These are phyloP conservation scores for Rambutsinella grinnellia DNA, from an alignment of 2,888 invertebrate genomes.

Conservation along the genomic window DNA sequence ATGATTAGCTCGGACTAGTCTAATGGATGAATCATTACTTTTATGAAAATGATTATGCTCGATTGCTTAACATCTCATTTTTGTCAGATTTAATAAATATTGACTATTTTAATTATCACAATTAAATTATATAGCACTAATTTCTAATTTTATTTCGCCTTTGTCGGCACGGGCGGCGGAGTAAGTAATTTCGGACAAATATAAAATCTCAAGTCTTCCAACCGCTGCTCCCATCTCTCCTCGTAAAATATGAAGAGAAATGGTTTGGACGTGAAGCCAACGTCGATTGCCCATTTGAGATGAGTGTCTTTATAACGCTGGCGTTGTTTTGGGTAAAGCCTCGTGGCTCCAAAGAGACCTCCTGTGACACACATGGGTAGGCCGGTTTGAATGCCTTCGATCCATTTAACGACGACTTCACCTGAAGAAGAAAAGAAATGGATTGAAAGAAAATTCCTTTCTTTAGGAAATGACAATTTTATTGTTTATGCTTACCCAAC, in stretches of 20 bases:
- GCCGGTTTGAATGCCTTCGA: conserved; percentile 94
- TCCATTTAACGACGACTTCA: conserved; percentile 96
- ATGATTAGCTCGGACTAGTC: too few relatives aligned
- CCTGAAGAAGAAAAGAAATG: conserved; percentile 68
- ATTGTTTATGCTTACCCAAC: conserved; percentile 74
- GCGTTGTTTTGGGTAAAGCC: conserved; percentile 88
- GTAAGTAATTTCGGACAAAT: conserved; percentile 60
- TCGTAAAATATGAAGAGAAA: conserved; percentile 92
- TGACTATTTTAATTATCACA: too few relatives aligned
- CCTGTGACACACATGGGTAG: conserved; percentile 97
- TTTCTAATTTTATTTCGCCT: not conserved
- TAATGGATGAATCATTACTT: too few relatives aligned
- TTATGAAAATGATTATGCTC: too few relatives aligned
- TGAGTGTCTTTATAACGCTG: conserved; percentile 81
- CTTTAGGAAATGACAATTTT: not conserved
- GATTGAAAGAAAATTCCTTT: too few relatives aligned
- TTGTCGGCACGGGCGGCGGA: conserved; percentile 50
- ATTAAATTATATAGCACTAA: not conserved
- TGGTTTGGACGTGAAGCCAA: conserved; percentile 81
- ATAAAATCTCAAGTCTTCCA: conserved; percentile 79
- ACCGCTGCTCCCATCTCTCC: conserved; percentile 90
- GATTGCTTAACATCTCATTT: too few relatives aligned
- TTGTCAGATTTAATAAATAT: too few relatives aligned
- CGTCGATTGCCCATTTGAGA: conserved; percentile 88
- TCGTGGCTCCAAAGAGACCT: conserved; percentile 90